phyloP scores from a whole-genome alignment of 2,888 invertebrate genomes.

The Lepas anatifera region DNA sequence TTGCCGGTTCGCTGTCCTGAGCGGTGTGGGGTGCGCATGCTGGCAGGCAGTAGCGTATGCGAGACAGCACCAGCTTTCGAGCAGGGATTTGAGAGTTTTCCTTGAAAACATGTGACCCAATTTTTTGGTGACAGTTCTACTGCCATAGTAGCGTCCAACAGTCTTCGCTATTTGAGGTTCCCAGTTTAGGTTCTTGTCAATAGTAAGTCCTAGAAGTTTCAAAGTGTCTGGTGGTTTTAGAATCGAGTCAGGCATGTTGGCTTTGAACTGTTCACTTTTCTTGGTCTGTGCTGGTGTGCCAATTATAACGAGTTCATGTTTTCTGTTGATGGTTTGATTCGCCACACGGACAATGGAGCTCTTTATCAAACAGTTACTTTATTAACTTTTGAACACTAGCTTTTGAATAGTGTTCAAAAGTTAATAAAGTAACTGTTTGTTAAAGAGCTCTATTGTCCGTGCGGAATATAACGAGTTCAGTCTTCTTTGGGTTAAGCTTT shows the following conservation, averaged over 20 bases:
- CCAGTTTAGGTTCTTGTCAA: no score
- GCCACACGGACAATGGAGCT: no score
- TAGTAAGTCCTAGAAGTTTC: not conserved
- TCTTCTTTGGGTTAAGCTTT: not conserved
- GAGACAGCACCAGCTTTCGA: not conserved
- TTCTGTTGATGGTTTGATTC: no score
- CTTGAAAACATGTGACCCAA: no score
- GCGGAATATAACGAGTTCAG: not conserved
- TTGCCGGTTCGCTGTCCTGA: not conserved
- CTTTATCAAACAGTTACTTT: no score
- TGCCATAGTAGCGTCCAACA: not conserved
- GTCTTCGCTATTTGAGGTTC: not conserved
- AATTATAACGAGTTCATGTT: no score
- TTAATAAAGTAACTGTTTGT: no score
- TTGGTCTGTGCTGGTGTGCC: not conserved
- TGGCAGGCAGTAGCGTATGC: not conserved
- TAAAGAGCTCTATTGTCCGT: no score
- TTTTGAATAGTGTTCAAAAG: no score
- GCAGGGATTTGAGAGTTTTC: not conserved
- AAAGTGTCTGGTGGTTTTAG: not conserved
- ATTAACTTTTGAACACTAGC: no score
- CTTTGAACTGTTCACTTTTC: not conserved
- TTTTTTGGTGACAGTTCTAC: not conserved
- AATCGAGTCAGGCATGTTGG: no score
- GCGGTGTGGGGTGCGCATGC: no score